These are phyloP conservation scores for Heliconius erato DNA, from an alignment of 2,888 invertebrate genomes.

Conservation along the genomic window DNA sequence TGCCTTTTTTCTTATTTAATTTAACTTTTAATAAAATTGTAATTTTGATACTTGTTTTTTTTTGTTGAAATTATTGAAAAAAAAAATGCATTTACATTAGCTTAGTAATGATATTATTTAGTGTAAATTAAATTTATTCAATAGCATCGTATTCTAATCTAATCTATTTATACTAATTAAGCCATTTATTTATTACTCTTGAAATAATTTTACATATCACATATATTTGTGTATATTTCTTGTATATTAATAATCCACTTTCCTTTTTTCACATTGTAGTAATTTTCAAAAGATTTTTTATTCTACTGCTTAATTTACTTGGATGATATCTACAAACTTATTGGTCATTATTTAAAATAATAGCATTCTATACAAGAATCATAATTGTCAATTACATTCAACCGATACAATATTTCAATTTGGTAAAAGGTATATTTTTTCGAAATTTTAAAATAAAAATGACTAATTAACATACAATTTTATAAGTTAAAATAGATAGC, in stretches of 20 bases:
- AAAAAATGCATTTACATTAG: slow-evolving; percentile 15
- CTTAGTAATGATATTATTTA: neutral
- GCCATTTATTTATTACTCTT: neutral
- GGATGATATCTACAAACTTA: neutral
- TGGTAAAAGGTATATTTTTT: neutral
- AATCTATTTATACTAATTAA: no score
- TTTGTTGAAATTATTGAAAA: neutral
- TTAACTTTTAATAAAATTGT: neutral
- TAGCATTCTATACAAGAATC: neutral
- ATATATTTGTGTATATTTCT: neutral
- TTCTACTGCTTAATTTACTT: no score
- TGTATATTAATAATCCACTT: neutral
- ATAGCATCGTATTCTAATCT: no score
- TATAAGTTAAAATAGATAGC: neutral
- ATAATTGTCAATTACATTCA: slow-evolving; percentile 7
- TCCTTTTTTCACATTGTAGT: no score
- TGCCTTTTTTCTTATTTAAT: neutral
- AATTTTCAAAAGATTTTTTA: no score
- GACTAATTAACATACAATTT: neutral
- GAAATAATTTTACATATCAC: neutral
- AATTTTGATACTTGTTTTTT: neutral
- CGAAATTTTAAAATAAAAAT: neutral
- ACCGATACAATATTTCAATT: neutral
- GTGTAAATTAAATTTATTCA: slow-evolving; percentile 1
- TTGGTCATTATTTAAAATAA: neutral